Base-by-base conservation (phyloP, 2,888 invertebrate species). In the Alloplasta piceator region DNA sequence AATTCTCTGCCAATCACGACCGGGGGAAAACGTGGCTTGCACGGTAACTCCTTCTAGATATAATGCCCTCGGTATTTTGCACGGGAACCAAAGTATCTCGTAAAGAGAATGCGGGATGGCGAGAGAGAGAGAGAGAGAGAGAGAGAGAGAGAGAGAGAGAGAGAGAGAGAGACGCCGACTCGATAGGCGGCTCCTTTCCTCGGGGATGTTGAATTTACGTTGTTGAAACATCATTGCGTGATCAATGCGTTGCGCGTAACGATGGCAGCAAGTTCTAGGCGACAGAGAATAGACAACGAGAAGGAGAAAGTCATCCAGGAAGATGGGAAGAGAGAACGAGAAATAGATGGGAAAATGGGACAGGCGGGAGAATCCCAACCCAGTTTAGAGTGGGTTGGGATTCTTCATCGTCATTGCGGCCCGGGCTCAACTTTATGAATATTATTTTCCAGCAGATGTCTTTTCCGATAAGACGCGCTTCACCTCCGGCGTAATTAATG, bases 371-470 rank as follows among this genome's bases (percentile, higher is more conserved):
- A 6, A 10, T 6, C 43, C 6, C 43, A 43, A 43, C 43, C 2
- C 6, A 2, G 43, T 9, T 10, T 9, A 43, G 43, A 43, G 60
- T 74, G 46, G 74, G 70, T 63, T 55, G 60, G 26, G 36, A 46
- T 56, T 74, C 43, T 43, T 74, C 77, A 39, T 58, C 72, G 46
- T 64, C 58, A 12, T 74, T 71, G 79, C 64, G 77, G 79, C 61
- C 56, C 74, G 68, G 84, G 85, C 87, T 89, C 84, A 88, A 90
- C 88, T 91, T 91, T 91, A 91, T 90, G 91, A 92, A 92, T 92
- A 92, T 92, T 91, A 92, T 92, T 92, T 92, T 90, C 91, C 89
- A 88, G 88, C 88, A 90, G 92, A 92, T 91, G 91, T 92, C 91
- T 90, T 91, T 90, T 83, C 87, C 91, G 91, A 92, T 92, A 92